phyloP scores from a whole-genome alignment of 2,113 vertebrate genomes.

The Bambusicola thoracicus region DNA sequence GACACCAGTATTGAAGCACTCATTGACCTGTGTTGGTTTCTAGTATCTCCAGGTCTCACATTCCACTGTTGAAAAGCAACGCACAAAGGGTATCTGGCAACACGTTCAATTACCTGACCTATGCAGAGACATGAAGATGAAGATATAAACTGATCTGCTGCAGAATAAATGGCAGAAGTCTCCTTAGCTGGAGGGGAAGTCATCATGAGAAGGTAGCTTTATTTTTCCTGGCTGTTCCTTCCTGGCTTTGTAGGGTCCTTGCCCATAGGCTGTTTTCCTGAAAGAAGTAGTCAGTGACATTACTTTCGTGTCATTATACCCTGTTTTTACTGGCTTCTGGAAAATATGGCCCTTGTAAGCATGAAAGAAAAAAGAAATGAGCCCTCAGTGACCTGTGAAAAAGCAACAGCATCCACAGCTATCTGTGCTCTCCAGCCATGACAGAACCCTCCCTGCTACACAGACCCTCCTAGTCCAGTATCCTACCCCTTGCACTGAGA shows the following conservation, averaged over 20 bases:
- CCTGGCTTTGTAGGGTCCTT: not conserved
- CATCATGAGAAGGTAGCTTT: not conserved
- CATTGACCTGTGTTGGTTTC: not conserved
- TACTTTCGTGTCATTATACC: not conserved
- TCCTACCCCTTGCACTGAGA: not conserved
- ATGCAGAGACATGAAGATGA: not conserved
- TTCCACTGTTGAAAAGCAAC: not conserved
- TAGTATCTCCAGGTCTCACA: not conserved
- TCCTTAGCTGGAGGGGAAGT: not conserved
- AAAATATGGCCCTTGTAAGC: not conserved
- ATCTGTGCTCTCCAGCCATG: not conserved
- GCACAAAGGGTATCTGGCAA: not conserved
- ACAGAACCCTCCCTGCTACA: not conserved
- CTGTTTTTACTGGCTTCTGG: constrained; percentile 38
- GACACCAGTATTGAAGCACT: not conserved
- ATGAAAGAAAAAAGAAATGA: not conserved
- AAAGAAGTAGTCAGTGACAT: constrained; percentile 15
- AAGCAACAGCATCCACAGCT: not conserved
- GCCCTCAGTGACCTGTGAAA: rapidly evolving
- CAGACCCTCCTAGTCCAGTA: not conserved
- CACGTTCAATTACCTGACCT: not conserved
- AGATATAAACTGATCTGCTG: not conserved
- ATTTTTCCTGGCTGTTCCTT: constrained; percentile 48
- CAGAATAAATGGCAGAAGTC: not conserved
- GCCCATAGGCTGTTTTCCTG: constrained; percentile 39